Evolutionary conservation across 1,140 invertebrate species (phyloP), one percentile per base, ranked within the genome.

Genomic region (Halotydeus destructor): DNA sequence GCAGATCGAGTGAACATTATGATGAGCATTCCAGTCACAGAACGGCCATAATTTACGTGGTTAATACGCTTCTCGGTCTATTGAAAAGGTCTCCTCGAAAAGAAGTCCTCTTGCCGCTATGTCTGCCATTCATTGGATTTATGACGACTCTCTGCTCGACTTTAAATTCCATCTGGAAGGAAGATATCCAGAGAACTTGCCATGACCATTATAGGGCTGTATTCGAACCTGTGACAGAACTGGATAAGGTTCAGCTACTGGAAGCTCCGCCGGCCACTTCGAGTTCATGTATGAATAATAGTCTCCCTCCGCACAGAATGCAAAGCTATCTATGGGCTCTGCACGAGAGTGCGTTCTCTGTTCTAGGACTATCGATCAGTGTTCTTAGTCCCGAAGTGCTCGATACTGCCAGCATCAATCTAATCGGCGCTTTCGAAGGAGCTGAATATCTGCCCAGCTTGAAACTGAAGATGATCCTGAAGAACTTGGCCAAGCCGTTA

Each of bases 141-240:
- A 14, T 41, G 9, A 9, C 19, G 21, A 16, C 26, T 27, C 18
- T 41, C 4, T 30, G 26, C 25, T 32, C 27, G 14, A 44, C 5
- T 16, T 21, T 44, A 14, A 37, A 44, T 26, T 12, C 36, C 32
- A 5, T 44, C 3, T 44, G 43, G 43, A 24, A 16, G 21, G 18
- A 25, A 16, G 36, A 44, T n/a, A 39, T 26, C 14, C 18, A 43
- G 23, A 26, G 14, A 14, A 3, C 16, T 4, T 44, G 43, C 23
- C 25, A 30, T 27, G 25, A 11, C 8, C 19, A 44, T 27, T 44
- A 39, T 30, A 18, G 16, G 9, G 2, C 16, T 3, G 26, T 44
- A 24, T 44, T 39, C 35, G 34, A 35, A 8, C 26, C 34, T 1
- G 18, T 44, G 5, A 44, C 6, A 23, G 35, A 44, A 26, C 5